phyloP scores from a whole-genome alignment of 2,888 invertebrate species.

The Callyntrura sp. region DNA sequence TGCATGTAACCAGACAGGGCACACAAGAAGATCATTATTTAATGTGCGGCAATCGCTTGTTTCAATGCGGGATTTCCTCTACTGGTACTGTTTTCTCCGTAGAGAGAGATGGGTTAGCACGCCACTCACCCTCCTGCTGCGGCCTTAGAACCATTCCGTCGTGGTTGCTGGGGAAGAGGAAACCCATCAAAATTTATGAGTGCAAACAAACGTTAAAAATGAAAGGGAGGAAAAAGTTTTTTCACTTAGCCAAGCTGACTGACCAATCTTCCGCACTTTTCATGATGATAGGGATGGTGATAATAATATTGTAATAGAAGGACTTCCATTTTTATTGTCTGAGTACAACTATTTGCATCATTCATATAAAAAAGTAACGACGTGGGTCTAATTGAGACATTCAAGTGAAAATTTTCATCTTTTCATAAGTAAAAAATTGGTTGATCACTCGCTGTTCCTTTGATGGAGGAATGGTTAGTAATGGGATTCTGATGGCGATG shows the following conservation, averaged over 20 bases:
- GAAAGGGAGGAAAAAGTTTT: constrained; percentile 63
- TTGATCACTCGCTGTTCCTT: constrained; percentile 56
- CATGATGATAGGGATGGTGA: constrained; percentile 32
- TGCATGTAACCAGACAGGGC: not conserved
- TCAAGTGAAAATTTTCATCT: constrained; percentile 63
- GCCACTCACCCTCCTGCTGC: constrained; percentile 67
- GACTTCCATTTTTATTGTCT: not conserved
- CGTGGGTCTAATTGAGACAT: constrained; percentile 69
- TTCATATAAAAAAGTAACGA: constrained; percentile 34
- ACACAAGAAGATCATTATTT: constrained; percentile 58
- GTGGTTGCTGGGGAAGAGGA: constrained; percentile 38
- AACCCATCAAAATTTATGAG: constrained; percentile 77
- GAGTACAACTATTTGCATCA: not conserved
- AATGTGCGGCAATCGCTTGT: constrained; percentile 55
- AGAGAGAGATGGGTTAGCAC: constrained; percentile 16
- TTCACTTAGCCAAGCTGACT: constrained; percentile 56
- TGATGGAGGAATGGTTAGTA: constrained; percentile 68
- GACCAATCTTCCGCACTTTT: constrained; percentile 31
- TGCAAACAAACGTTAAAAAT: constrained; percentile 73
- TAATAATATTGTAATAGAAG: constrained; percentile 15
- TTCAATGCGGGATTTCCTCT: constrained; percentile 67
- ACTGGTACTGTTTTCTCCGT: no score
- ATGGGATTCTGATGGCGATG: constrained; percentile 75
- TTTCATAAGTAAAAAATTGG: constrained; percentile 28
- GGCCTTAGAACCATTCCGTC: constrained; percentile 57